phyloP scores from a whole-genome alignment of 2,797 vertebrate species.

The Nothura maculosa region DNA sequence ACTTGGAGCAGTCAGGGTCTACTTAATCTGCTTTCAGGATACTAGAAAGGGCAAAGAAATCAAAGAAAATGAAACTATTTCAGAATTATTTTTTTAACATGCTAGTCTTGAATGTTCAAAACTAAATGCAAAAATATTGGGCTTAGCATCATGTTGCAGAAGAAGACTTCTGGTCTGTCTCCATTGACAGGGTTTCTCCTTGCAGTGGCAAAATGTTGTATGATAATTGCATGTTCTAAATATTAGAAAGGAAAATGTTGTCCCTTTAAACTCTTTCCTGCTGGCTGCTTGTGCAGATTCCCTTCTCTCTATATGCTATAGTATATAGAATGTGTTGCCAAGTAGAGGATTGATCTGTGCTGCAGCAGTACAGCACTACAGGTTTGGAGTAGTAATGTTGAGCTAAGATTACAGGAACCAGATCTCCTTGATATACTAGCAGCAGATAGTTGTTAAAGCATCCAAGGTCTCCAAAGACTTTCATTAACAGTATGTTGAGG shows the following conservation, averaged over 20 bases:
- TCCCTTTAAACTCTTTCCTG: background rate
- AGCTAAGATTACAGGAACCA: background rate
- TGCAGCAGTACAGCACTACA: background rate
- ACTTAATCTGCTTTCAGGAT: background rate
- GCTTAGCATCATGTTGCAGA: background rate
- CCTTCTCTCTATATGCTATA: background rate
- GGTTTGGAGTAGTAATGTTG: background rate
- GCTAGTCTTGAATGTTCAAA: background rate
- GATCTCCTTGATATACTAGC: background rate
- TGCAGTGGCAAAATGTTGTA: background rate
- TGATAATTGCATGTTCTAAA: background rate
- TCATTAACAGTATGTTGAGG: background rate
- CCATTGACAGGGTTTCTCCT: background rate
- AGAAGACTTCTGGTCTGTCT: background rate
- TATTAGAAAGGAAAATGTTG: background rate
- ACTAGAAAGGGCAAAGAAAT: background rate
- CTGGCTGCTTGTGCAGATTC: background rate
- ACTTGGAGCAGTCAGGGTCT: background rate
- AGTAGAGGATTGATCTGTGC: background rate
- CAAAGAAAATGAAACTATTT: background rate
- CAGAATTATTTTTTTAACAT: background rate
- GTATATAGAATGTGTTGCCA: background rate
- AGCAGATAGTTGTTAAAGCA: background rate
- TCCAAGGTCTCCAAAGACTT: background rate
- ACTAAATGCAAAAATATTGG: background rate